Evolutionary conservation across 2,797 vertebrate genomes (phyloP), one percentile per base, ranked within the genome.

Genomic region (Spondyliosoma cantharus): DNA sequence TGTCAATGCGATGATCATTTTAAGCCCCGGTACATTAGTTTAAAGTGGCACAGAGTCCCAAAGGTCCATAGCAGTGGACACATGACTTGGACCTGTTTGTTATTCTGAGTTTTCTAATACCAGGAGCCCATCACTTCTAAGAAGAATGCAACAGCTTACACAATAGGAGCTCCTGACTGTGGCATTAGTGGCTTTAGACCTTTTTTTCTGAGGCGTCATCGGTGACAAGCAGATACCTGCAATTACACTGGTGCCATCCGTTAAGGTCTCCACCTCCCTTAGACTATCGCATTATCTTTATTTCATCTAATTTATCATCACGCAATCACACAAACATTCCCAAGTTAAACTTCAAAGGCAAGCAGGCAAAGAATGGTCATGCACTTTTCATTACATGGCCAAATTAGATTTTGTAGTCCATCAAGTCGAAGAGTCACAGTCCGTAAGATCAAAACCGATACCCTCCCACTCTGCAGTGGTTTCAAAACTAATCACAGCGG

Each of bases 381-480:
- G 84, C 81, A 42, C 77, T 75, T 77, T 50, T 62, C 69, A 82
- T 89, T 89, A 79, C 4, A 25, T 37, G 66, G 29, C 71, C 25
- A 66, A 62, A 90, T 90, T 90, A 24, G 65, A 86, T 89, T 87
- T 52, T 82, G 78, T 70, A 74, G 74, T 78, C 64, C 57, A 64
- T 57, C 48, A 84, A 72, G 63, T 2, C 6, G 60, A 73, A 14
- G 57, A 76, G 73, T 24, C 56, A 5, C 59, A 43, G 63, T 54
- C 27, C 1, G 4, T 24, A 22, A 76, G 57, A 84, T 85, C 74
- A 22, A 78, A 80, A 54, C n/a, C 19, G 24, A 4, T 22, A 19
- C 48, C 20, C 52, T 63, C 57, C 45, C 27, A 0, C 48, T 66
- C 67, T 27, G 64, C 49, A 61, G 71, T 7, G 42, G 43, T 71